Base-by-base conservation (phyloP, 2,888 invertebrate genomes). In the Chymomyza fuscimana region DNA sequence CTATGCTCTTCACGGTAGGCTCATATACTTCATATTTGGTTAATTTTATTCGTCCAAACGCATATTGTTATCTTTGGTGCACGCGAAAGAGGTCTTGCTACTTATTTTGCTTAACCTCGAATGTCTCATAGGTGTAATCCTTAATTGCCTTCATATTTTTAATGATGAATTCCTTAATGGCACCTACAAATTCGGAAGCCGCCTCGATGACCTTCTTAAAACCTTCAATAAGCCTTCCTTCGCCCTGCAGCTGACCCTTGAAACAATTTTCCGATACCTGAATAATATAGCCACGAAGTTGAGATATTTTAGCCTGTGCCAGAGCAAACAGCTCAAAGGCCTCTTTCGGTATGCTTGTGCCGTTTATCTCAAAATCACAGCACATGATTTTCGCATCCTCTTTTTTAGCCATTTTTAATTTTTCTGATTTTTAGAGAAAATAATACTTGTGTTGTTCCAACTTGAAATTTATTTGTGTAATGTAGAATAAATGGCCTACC, bases 141-240 rank as follows among this genome's bases (percentile, higher is more conserved):
- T 63, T 1, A 6, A 85, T 79, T 7, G 5, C 16, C 63, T 78
- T 80, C 5, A 81, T 7, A n/a, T 83, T 86, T 15, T 62, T 72
- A 0, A 86, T 70, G 16, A 72, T 12, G 22, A 86, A 79, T 65
- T 83, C 78, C 69, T 76, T 81, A 29, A 86, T n/a, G 62, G 81
- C 81, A 1, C 74, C 69, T 19, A 87, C 70, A 25, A 72, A 87
- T 7, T 79, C 83, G 6, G 46, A 65, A 3, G 88, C 88, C 5
- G 73, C 22, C 9, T 63, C 29, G 10, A 85, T 67, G 0, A 83
- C n/a, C 7, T 75, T 58, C 22, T 82, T 63, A 15, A 87, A 87
- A 9, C 70, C 36, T 19, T 85, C 86, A 5, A 87, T 86, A 12
- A 87, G 58, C 22, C 70, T 65, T 5, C 74, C 76, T 66, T 87